These are phyloP conservation scores for Xestia sexstrigata DNA, from an alignment of 2,888 invertebrate genomes.

Conservation along the genomic window DNA sequence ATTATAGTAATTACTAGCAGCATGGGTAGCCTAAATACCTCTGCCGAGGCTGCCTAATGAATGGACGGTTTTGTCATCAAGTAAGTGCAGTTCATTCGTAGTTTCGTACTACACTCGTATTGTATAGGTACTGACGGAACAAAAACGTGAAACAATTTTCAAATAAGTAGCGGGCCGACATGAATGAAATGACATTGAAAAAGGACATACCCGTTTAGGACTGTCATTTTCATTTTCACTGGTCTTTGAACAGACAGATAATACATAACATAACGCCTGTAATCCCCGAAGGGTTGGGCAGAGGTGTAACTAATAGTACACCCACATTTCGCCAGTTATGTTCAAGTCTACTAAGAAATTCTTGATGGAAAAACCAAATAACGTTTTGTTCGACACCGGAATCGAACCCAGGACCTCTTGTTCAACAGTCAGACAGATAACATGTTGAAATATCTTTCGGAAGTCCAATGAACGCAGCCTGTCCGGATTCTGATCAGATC, in stretches of 20 bases:
- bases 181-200: neutral
- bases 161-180: neutral
- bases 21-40: slow-evolving; percentile 70
- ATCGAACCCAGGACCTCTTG: neutral
- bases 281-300: neutral
- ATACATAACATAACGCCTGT: neutral
- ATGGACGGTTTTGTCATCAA: slow-evolving; percentile 47
- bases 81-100: slow-evolving; percentile 8
- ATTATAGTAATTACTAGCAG: slow-evolving; percentile 67
- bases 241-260: neutral
- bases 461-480: neutral
- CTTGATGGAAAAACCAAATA: neutral
- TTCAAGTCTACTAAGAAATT: neutral
- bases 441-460: neutral
- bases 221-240: neutral
- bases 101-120: too few species aligned
- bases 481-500: neutral
- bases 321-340: neutral
- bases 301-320: neutral
- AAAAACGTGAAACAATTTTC: neutral
- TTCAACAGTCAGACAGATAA: neutral
- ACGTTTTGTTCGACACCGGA: neutral
- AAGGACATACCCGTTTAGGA: neutral
- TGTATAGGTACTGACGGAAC: neutral
- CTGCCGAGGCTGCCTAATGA: slow-evolving; percentile 43